Evolutionary conservation across 2,888 invertebrate genomes (phyloP), one percentile per base, ranked within the genome.

Genomic region (Caenorhabditis drosophilae): DNA sequence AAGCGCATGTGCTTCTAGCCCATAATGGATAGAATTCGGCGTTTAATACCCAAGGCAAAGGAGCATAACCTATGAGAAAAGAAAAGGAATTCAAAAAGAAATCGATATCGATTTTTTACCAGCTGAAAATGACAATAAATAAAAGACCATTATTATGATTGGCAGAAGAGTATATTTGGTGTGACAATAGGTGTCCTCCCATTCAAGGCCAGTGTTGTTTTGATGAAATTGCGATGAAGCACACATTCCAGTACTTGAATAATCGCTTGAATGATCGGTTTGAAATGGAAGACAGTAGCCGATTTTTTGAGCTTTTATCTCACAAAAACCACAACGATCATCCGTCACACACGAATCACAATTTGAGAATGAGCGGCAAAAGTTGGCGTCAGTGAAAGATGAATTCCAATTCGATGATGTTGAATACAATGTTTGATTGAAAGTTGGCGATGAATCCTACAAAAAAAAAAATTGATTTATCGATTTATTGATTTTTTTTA

Each of bases 31-130:
- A 87, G 51, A 87, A 87, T 77, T 87, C 87, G 3, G 87, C 85
- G 76, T 87, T 87, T 50, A 87, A 84, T 4, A 87, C 87, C 87
- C 87, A 87, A 1, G 87, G 87, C 85, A 87, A 87, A 2, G 87
- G 86, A 6, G 87, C 87, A 80, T 87, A 85, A 35, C 87, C 87
- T 86, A 63, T n/a, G n/a, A n/a, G n/a, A n/a, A n/a, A n/a, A n/a
- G n/a, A n/a, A n/a, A n/a, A n/a, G n/a, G n/a, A n/a, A n/a, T n/a
- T n/a, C n/a, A n/a, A n/a, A n/a, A n/a, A n/a, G n/a, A n/a, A n/a
- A n/a, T n/a, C n/a, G n/a, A n/a, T n/a, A n/a, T n/a, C n/a, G n/a
- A n/a, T n/a, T n/a, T 15, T 51, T 22, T 31, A 77, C 76, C 77
- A 25, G 66, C 59, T 7, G 74, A 63, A 47, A 77, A 77, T 4